Base-by-base conservation (phyloP, 2,888 invertebrate species). In the Bimastos eiseni region DNA sequence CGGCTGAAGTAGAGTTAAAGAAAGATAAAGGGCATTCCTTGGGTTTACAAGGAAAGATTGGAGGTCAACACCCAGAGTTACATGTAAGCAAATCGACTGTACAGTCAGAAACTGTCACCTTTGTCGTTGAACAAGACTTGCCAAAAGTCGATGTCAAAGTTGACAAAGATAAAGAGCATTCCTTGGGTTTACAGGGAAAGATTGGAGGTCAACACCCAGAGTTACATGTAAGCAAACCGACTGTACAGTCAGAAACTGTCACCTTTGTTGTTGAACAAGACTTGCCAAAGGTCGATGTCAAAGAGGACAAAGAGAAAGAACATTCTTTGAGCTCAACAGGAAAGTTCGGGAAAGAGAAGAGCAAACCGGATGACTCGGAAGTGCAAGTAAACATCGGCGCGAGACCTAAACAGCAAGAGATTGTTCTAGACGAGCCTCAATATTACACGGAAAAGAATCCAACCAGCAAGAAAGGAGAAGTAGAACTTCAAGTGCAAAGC, bases 191-290 rank as follows among this genome's bases (percentile, higher is more conserved):
- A 86, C 36, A 36, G 36, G 86, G 86, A 36, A 37, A 37, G 37
- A 37, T 24, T 70, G 70, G 70, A 24, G 24, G 36, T 34, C 5
- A 70, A n/a, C 70, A 70, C n/a, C 86, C 86, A 37, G 86, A 86
- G 86, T 36, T 36, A 36, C 21, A 34, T 37, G n/a, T 0, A 30
- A 86, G 86, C 86, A 86, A 37, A 24, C 19, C 21, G 19, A 86
- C 86, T 8, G 13, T 1, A 33, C 5, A 86, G 24, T 33, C 90
- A 33, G 49, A 89, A 70, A 41, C 90, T 24, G 70, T 70, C 19
- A 89, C 83, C 30, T 89, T 89, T 89, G 83, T 70, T 17, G 83
- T 89, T n/a, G 70, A 89, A 36, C 86, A 86, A 6, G 86, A 86
- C 21, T 37, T 86, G 15, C 86, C 86, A 37, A 36, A 86, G 34